A percentile compares a stretch with the other conserved stretches of the same genome.
Conservation (phyloP, 2,888 invertebrate species). For the Drosophila bunnanda region DNA sequence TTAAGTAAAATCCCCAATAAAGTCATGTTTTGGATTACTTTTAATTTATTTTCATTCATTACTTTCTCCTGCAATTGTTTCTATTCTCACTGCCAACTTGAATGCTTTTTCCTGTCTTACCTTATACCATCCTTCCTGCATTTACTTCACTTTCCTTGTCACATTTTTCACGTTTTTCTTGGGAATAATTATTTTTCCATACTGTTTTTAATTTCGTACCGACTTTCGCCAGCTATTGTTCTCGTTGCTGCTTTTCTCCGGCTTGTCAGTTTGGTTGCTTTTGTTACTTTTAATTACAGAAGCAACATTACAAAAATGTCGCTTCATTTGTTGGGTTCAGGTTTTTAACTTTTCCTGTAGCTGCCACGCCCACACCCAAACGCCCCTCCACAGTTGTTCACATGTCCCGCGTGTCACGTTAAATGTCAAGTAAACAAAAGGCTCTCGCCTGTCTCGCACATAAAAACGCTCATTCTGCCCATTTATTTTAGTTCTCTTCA, state of each 20-base stretch:
- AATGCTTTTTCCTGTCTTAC: background rate
- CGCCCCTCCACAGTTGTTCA: slow-evolving; percentile 40
- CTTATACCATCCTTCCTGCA: background rate
- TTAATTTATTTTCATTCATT: background rate
- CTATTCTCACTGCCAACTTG: background rate
- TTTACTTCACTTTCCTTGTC: slow-evolving; percentile 11
- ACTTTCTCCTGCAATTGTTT: background rate
- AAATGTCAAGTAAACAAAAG: slow-evolving; percentile 76
- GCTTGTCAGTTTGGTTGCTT: slow-evolving; percentile 48
- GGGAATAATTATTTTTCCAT: slow-evolving; percentile 43
- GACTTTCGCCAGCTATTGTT: slow-evolving; percentile 37
- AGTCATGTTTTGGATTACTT: background rate
- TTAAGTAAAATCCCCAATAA: background rate
- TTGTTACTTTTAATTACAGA: slow-evolving; percentile 76
- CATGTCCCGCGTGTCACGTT: slow-evolving; percentile 75
- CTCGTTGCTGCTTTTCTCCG: slow-evolving; percentile 23
- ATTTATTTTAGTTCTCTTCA: slow-evolving; percentile 60
- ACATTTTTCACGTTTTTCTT: slow-evolving; percentile 19
- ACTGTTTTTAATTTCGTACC: slow-evolving; percentile 19
- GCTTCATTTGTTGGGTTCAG: slow-evolving; percentile 38
- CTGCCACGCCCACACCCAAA: slow-evolving; percentile 19
- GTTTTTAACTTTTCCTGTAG: slow-evolving; percentile 54
- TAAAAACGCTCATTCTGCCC: slow-evolving; percentile 71
- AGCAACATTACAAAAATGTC: slow-evolving; percentile 67
- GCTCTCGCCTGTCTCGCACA: slow-evolving; percentile 50